Evolutionary conservation across 2,888 invertebrate genomes (phyloP), one percentile per base, ranked within the genome.

Genomic region (Candidula unifasciata): DNA sequence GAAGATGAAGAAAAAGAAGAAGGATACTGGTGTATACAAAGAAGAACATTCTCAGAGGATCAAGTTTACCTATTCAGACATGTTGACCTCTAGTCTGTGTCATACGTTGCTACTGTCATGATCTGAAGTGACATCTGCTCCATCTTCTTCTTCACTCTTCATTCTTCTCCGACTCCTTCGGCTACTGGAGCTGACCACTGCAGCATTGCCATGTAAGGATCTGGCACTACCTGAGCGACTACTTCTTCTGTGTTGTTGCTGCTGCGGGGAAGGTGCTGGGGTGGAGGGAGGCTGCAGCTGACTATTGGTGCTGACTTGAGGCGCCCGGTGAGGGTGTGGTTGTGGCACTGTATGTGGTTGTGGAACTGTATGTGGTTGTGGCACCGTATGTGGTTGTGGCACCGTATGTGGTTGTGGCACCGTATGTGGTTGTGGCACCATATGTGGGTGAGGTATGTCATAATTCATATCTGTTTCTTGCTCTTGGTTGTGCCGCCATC

Each of bases 41-140:
- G 2, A 44, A 44, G 5, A 71, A 71, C 71, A 71, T 24, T 37
- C n/a, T 35, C 18, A 44, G 3, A 18, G 16, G 35, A 33, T 24
- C 44, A 2, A 73, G 10, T 27, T n/a, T 27, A 73, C 69, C 69
- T 69, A 3, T 33, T 8, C 33, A 69, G n/a, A 71, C 74, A 30
- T 54, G 5, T 74, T 16, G 30, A 74, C 52, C 21, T 27, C 13
- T 8, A 54, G 54, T 13, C 21, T 30, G 33, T n/a, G 37, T 84
- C 80, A 84, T 54, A 68, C 84, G n/a, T 76, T 73, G 57, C 84
- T 80, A n/a, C 66, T 16, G 30, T 84, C 84, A 13, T 74, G 68
- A 37, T 84, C 84, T 66, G 84, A 84, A 37, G 76, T 84, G 71
- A 69, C 0, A 13, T 84, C 60, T 13, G 35, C 74, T n/a, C 52